These are phyloP conservation scores for Euwallacea similis DNA, from an alignment of 1,140 invertebrate genomes.

Conservation along the genomic window DNA sequence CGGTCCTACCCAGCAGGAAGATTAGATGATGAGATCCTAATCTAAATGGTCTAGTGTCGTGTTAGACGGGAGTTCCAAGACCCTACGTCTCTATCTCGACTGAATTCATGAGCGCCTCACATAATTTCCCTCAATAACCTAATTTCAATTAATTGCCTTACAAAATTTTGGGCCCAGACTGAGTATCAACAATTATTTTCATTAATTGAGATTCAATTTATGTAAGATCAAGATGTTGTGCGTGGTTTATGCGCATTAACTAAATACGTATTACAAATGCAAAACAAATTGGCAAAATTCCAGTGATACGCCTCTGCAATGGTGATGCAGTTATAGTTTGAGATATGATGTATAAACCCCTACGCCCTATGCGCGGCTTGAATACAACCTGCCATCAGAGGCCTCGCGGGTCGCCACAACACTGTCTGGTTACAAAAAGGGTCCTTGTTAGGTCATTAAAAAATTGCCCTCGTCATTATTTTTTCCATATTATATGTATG, in stretches of 20 bases:
- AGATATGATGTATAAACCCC: slow-evolving; percentile 20
- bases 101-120: background rate
- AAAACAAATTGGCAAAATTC: no score
- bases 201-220: no score
- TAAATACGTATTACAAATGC: no score
- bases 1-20: background rate
- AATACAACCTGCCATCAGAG: slow-evolving; percentile 19
- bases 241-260: no score
- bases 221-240: no score
- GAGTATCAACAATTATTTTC: no score
- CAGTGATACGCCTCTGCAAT: background rate
- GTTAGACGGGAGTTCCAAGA: background rate
- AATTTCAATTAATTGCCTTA: no score
- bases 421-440: slow-evolving; percentile 18
- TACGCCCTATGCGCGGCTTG: slow-evolving; percentile 14
- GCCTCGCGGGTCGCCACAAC: slow-evolving; percentile 18
- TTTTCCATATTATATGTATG: slow-evolving; percentile 10
- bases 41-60: slow-evolving; percentile 9
- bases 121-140: no score
- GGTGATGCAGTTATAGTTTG: background rate
- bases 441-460: slow-evolving; percentile 24
- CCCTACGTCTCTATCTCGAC: slow-evolving; percentile 4
- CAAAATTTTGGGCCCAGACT: no score
- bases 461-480: slow-evolving; percentile 28
- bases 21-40: slow-evolving; percentile 10